Evolutionary conservation across 2,113 vertebrate species (phyloP).

Genomic region (Brachypteracias leptosomus): DNA sequence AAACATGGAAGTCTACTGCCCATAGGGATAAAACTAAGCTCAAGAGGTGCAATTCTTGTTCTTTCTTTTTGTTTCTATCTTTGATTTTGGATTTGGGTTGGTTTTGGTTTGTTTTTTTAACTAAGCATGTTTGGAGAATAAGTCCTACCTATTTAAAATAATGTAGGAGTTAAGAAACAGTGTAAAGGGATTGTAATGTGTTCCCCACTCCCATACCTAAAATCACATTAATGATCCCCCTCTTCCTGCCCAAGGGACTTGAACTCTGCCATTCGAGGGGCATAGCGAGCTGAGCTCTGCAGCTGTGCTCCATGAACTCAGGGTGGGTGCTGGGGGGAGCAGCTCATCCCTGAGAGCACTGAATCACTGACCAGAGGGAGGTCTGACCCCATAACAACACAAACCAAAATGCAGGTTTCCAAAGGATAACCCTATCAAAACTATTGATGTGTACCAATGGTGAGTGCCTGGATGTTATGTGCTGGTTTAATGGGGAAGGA

Average conservation of each 20-base stretch:
- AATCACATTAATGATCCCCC: too few species aligned
- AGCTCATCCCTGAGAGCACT: neutral
- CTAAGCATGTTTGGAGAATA: neutral
- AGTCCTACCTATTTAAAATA: neutral
- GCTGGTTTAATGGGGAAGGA: neutral
- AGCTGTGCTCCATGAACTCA: neutral
- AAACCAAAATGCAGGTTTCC: neutral
- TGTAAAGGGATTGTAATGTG: neutral
- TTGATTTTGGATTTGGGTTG: too few species aligned
- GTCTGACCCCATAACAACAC: neutral
- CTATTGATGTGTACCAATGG: accelerated
- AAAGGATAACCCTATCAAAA: neutral
- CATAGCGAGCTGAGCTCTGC: neutral
- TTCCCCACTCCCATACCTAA: too few species aligned
- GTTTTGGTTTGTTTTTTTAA: neutral
- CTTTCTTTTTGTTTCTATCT: neutral
- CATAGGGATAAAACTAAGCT: neutral
- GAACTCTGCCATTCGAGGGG: neutral
- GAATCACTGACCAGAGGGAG: neutral
- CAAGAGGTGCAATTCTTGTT: neutral
- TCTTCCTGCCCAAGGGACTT: too few species aligned
- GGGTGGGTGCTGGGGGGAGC: neutral
- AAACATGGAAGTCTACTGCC: neutral
- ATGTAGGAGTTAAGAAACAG: neutral
- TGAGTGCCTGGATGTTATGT: neutral